These are phyloP conservation scores for Andrena dorsata DNA, from an alignment of 2,888 invertebrate species.

Conservation along the genomic window DNA sequence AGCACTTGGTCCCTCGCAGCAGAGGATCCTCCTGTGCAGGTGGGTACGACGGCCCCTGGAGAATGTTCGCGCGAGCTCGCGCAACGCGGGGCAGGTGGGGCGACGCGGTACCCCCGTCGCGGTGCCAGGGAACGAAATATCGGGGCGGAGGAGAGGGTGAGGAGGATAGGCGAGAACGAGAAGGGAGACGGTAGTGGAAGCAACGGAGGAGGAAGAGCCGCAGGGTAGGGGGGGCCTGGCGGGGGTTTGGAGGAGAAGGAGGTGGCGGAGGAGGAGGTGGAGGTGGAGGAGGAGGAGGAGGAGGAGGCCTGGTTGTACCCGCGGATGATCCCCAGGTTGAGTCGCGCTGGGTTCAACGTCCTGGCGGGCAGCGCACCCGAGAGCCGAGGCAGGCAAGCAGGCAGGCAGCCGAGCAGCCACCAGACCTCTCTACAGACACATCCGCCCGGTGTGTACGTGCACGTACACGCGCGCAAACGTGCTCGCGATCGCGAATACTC, in stretches of 20 bases:
- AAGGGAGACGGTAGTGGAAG: constrained; percentile 22
- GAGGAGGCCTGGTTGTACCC: constrained; percentile 66
- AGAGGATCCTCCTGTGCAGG: constrained; percentile 65
- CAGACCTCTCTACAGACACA: constrained; percentile 72
- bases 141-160: constrained; percentile 3
- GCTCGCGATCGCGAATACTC: constrained; percentile 17
- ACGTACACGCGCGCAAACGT: constrained; percentile 33
- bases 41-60: constrained; percentile 72
- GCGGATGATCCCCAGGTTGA: constrained; percentile 83
- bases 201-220: neutral
- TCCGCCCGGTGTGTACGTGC: constrained; percentile 14
- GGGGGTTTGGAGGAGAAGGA: constrained; percentile 12
- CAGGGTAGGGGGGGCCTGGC: neutral
- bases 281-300: constrained; percentile 36
- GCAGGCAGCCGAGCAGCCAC: constrained; percentile 72
- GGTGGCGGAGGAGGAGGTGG: constrained; percentile 13
- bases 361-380: constrained; percentile 85
- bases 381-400: constrained; percentile 68
- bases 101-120: constrained; percentile 44
- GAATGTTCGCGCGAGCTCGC: constrained; percentile 56
- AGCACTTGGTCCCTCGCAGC: constrained; percentile 58
- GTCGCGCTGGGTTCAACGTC: constrained; percentile 85
- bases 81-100: constrained; percentile 57
- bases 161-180: constrained; percentile 19
- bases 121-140: constrained; percentile 60